These are phyloP conservation scores for Goniozus legneri DNA, from an alignment of 1,140 invertebrate genomes.

Conservation along the genomic window DNA sequence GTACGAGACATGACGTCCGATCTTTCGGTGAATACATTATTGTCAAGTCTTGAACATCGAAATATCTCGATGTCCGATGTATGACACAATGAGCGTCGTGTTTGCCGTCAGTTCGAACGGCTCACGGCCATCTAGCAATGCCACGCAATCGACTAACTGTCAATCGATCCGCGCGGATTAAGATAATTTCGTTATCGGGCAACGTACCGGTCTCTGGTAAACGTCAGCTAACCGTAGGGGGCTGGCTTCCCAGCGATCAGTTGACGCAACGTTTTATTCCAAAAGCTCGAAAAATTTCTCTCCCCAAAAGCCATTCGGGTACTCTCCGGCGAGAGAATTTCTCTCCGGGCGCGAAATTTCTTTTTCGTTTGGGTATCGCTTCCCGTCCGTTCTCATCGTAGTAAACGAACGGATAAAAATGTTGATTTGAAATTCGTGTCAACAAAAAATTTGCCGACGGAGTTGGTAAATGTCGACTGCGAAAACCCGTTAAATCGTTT, in stretches of 20 bases:
- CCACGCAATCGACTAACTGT: slow-evolving; percentile 35
- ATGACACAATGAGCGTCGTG: slow-evolving; percentile 24
- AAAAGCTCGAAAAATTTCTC: slow-evolving; percentile 19
- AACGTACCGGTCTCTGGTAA: slow-evolving; percentile 23
- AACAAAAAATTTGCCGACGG: no score
- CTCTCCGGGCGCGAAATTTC: no score
- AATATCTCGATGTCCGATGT: slow-evolving; percentile 26
- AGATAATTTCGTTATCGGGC: slow-evolving; percentile 38
- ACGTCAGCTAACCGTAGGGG: slow-evolving; percentile 28
- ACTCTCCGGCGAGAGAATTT: no score
- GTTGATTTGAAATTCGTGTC: no score
- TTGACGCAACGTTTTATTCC: slow-evolving; percentile 32
- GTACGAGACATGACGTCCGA: slow-evolving; percentile 4
- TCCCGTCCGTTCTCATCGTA: no score
- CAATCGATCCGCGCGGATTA: slow-evolving; percentile 36
- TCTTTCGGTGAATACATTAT: slow-evolving; percentile 26
- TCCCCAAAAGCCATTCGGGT: no score
- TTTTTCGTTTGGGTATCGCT: no score
- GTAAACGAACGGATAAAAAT: no score
- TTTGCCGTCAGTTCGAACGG: slow-evolving; percentile 20
- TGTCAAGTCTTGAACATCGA: slow-evolving; percentile 19
- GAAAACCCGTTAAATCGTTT: no score
- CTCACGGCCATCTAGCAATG: slow-evolving; percentile 22
- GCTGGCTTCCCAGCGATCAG: slow-evolving; percentile 26
- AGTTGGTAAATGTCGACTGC: no score